Evolutionary conservation across 2,113 vertebrate species (phyloP).

Genomic region (Strix aluco): DNA sequence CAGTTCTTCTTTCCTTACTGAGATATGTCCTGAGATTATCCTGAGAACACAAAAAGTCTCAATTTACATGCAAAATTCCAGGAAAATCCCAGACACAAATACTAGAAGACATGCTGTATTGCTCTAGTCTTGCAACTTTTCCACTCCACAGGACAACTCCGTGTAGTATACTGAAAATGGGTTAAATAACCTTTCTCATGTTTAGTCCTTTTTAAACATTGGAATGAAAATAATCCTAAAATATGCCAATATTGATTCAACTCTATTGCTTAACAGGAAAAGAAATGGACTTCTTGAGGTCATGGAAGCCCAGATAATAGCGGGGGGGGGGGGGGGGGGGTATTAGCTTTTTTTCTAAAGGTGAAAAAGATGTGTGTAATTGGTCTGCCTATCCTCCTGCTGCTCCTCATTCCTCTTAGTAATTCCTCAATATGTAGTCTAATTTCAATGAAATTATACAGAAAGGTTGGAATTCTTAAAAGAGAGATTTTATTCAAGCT

Average conservation of each 20-base stretch:
- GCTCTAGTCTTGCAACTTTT: background rate
- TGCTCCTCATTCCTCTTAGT: background rate
- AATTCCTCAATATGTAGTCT: background rate
- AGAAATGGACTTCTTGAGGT: background rate
- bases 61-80: background rate
- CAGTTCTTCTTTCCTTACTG: background rate
- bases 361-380: background rate
- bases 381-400: background rate
- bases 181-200: background rate
- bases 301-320: background rate
- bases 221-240: background rate
- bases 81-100: background rate
- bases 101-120: background rate
- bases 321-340: too few species aligned
- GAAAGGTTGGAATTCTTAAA: background rate
- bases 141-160: background rate
- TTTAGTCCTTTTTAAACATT: background rate
- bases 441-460: slow-evolving; percentile 5
- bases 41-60: background rate
- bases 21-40: background rate
- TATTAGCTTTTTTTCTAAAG: background rate
- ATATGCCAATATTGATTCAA: background rate
- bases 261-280: background rate
- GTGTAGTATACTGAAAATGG: background rate
- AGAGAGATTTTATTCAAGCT: background rate